Evolutionary conservation across 92 coral and sea anemone species (phyloP), one percentile per base, ranked within the genome.

Genomic region (Parazoanthus darwini): DNA sequence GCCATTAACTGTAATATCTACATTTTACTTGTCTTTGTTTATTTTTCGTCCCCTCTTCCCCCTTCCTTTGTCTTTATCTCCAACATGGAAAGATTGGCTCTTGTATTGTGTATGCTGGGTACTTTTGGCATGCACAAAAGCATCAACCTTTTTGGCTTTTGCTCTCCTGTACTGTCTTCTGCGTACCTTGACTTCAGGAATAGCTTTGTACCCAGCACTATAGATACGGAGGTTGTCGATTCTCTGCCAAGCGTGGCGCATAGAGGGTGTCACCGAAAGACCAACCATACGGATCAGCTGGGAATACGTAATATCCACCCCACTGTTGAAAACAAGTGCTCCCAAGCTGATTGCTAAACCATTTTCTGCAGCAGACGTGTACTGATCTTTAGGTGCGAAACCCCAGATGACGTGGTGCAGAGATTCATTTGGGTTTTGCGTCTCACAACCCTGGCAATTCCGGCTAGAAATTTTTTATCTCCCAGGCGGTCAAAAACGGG

Each of bases 321-420:
- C 92, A 81, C 85, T 87, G 82, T 92, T 90, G 85, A 86, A 92
- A 3, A 92, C 48, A 44, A 89, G 82, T 18, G 87, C 86, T 5
- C 91, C 93, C 51, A 91, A 89, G 71, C 73, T 26, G 80, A 82
- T 78, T 6, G 91, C 93, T 65, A 89, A 77, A 54, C 77, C 88
- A 42, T 76, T 71, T 73, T 91, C 89, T 23, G 74, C 74, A 1
- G 83, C 89, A 20, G 91, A 91, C n/a, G 71, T 89, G 83, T 81
- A 89, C 70, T 83, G 92, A 0, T 93, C 93, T 74, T 93, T 89
- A 0, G 92, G 88, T 5, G 95, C 92, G 16, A 85, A 11, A 25
- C 89, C 80, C 95, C 95, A 93, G 44, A 93, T 87, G 6, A 91
- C 81, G 36, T 91, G 92, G 65, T 93, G 92, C 13, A 93, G 33